phyloP scores from a whole-genome alignment of 2,797 vertebrate species.

The Acanthopagrus latus region DNA sequence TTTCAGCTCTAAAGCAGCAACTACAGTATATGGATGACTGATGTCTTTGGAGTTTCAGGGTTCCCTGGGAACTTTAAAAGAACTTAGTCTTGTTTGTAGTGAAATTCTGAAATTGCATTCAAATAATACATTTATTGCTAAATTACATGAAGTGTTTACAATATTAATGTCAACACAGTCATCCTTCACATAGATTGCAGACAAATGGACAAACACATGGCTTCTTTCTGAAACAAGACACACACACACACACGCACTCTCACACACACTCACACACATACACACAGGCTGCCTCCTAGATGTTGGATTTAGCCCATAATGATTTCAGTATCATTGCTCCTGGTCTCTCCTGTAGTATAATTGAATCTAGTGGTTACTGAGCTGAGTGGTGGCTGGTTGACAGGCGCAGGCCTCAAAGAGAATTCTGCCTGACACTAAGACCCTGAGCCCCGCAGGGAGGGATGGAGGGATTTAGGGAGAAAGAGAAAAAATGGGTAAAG shows the following conservation, averaged over 20 bases:
- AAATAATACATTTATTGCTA: too few species aligned
- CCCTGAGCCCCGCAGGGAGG: conserved; percentile 67
- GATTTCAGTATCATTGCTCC: conserved; percentile 62
- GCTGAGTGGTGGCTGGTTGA: conserved; percentile 74
- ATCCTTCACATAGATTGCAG: not conserved
- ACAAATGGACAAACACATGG: conserved; percentile 7
- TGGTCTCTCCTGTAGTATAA: conserved; percentile 66
- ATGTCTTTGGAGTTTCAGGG: conserved; percentile 4
- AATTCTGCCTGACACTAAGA: conserved; percentile 82
- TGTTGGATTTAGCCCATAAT: conserved; percentile 68
- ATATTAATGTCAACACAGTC: not conserved
- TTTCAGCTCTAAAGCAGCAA: conserved; percentile 15
- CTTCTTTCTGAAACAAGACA: conserved; percentile 1
- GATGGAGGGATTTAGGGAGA: conserved; percentile 72
- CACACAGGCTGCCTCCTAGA: conserved; percentile 17
- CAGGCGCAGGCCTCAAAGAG: conserved; percentile 75
- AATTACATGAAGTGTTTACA: not conserved
- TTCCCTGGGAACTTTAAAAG: conserved; percentile 15
- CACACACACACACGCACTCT: conserved; percentile 7
- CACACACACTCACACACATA: conserved; percentile 6
- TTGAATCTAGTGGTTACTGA: conserved; percentile 74
- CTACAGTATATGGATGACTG: conserved; percentile 1
- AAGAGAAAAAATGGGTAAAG: conserved; percentile 66
- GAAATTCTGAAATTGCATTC: not conserved
- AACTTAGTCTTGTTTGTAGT: conserved; percentile 4